Percentiles rank a stretch among this genome's conserved stretches.
Conservation (phyloP, 2,888 invertebrate species). For the Microctonus brassicae region DNA sequence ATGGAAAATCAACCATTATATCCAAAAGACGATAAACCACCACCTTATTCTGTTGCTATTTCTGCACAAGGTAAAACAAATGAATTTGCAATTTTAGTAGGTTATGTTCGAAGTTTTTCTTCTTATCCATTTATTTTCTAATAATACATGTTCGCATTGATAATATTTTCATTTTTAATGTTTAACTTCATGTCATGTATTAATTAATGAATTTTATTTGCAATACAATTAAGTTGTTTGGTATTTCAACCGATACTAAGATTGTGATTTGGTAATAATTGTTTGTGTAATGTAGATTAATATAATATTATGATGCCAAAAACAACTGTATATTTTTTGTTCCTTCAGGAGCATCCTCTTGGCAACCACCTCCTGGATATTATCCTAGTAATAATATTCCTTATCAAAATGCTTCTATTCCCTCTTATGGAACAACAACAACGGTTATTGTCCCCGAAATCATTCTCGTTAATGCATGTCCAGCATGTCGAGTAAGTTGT, state of each 20-base stretch:
- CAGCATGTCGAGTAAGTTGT: conserved; percentile 81
- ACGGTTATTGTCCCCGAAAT: conserved; percentile 82
- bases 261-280: background rate
- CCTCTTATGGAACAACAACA: conserved; percentile 74
- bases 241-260: no score
- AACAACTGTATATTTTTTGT: background rate
- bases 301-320: no score
- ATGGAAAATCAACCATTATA: conserved; percentile 56
- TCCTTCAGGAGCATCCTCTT: conserved; percentile 58
- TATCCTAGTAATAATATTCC: conserved; percentile 68
- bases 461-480: conserved; percentile 88
- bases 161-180: background rate
- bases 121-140: background rate
- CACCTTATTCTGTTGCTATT: conserved; percentile 52
- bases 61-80: conserved; percentile 48
- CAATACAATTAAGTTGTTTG: no score
- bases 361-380: conserved; percentile 74
- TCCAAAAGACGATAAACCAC: conserved; percentile 51
- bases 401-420: conserved; percentile 57
- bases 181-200: no score
- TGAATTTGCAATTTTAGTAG: background rate
- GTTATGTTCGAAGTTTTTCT: conserved; percentile 2
- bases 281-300: no score
- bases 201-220: no score
- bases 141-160: background rate